Base-by-base conservation (phyloP, 2,888 invertebrate species). In the Mythimna loreyi region DNA sequence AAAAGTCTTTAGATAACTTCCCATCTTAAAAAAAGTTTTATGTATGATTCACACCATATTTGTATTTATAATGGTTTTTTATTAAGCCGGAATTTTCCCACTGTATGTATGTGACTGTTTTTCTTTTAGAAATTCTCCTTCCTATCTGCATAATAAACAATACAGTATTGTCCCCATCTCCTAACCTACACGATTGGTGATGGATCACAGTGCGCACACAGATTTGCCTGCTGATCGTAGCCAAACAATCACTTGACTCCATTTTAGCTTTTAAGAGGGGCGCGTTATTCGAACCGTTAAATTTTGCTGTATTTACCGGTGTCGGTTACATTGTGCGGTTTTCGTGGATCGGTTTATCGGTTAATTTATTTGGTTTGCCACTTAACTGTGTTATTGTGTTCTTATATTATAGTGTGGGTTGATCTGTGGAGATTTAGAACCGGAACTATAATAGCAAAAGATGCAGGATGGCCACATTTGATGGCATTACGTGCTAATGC, bases 211-310 rank as follows among this genome's bases (percentile, higher is more conserved):
- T 87, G 78, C 86, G 91, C 88, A 92, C 92, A 93, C 93, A 93
- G 94, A 94, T 94, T 94, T 94, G 93, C 94, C 90, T 92, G 91
- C 89, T 82, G 81, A 84, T 80, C 75, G 49, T 69, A 23, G 58
- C 63, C 86, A 90, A 90, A 92, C 93, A 94, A 92, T 94, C 93
- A 93, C 93, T 93, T 90, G 91, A 89, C 90, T 89, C 87, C 86
- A 86, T 84, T 90, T 89, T 83, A 85, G 92, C 93, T 93, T 92
- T 93, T 91, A 93, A 92, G 93, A 91, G 93, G 92, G 91, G 90
- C 74, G 84, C 74, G 87, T 71, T 85, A 88, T 85, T 82, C 71
- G 87, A 89, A 82, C 91, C 92, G 91, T 87, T 69, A 91, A 93
- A 93, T 93, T 92, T 86, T 71, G 87, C 83, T 82, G 78, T 80